These are phyloP conservation scores for Sigmodon hispidus DNA, from an alignment of 2,113 vertebrate genomes.

Conservation along the genomic window DNA sequence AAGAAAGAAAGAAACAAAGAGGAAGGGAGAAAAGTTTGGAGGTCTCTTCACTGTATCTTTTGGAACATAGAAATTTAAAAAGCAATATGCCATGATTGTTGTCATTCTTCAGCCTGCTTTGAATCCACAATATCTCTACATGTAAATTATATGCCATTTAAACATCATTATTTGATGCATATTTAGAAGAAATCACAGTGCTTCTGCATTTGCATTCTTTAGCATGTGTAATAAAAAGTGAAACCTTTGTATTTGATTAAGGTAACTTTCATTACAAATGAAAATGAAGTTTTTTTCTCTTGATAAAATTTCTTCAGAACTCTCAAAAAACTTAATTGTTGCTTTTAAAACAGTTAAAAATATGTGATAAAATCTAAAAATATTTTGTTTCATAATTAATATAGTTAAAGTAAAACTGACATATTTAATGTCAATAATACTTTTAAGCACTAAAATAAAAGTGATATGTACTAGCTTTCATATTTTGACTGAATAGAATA, in stretches of 20 bases:
- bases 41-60: background rate
- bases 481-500: background rate
- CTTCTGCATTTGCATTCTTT: background rate
- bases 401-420: background rate
- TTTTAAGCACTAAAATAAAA: background rate
- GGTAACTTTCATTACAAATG: background rate
- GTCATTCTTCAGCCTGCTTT: background rate
- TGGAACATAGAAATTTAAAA: background rate
- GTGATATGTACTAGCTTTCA: background rate
- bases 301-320: background rate
- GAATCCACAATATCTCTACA: background rate
- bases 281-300: background rate
- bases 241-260: background rate
- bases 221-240: background rate
- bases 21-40: background rate
- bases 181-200: background rate
- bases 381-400: slow-evolving; percentile 6
- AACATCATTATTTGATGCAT: background rate
- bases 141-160: background rate
- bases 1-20: accelerated
- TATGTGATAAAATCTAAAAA: background rate
- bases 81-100: background rate
- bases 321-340: background rate
- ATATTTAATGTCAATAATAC: background rate
- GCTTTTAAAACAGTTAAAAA: background rate